Conservation (phyloP, 2,797 vertebrate species). For the Sebastes umbrosus region DNA sequence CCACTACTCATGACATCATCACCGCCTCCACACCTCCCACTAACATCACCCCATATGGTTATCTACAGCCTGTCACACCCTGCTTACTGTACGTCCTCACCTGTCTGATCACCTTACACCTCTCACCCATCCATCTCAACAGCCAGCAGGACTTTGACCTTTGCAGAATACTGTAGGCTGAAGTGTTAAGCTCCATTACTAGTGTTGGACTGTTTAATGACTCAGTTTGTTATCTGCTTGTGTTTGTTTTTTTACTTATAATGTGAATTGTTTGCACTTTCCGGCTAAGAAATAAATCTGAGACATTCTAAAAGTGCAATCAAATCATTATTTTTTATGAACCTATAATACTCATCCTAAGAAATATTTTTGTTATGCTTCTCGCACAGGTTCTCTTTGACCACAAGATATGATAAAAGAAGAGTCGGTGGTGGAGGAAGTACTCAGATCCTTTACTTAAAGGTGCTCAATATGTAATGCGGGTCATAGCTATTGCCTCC, state of each 20-base stretch:
- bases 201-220: neutral
- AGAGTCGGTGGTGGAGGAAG: neutral
- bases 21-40: slow-evolving; percentile 53
- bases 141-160: slow-evolving; percentile 5
- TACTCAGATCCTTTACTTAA: neutral
- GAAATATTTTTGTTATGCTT: neutral
- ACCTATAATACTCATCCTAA: neutral
- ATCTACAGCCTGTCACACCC: slow-evolving; percentile 53
- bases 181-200: neutral
- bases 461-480: no score
- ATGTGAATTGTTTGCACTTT: neutral
- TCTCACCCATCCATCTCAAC: slow-evolving; percentile 12
- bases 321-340: neutral
- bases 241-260: neutral
- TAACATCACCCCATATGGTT: slow-evolving; percentile 56
- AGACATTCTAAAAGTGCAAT: neutral
- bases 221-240: neutral
- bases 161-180: neutral
- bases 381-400: neutral
- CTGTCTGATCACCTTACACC: slow-evolving; percentile 16
- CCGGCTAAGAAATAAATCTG: neutral
- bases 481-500: no score
- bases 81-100: slow-evolving; percentile 18
- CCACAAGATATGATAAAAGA: neutral
- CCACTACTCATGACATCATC: slow-evolving; percentile 70